phyloP scores from a whole-genome alignment of 37 sponge, comb jelly and placozoan genomes.

The Geodia barretti region DNA sequence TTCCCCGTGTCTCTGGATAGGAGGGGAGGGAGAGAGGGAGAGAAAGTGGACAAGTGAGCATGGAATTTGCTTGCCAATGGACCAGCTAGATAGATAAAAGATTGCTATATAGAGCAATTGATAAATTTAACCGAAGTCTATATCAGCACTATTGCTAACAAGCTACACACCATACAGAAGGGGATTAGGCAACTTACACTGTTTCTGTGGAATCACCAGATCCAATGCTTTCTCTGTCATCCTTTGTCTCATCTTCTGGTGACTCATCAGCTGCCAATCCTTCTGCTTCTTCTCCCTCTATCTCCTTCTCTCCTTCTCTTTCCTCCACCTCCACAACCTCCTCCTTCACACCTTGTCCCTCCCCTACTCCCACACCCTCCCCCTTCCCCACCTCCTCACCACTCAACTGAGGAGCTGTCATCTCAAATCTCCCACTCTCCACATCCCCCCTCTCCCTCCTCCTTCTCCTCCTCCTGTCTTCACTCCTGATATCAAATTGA shows the following conservation, averaged over 20 bases:
- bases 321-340: neutral
- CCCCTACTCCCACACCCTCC: neutral
- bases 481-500: neutral
- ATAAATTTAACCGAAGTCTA: no score
- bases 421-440: no score
- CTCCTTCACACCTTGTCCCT: neutral
- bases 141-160: no score
- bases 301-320: neutral
- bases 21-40: neutral
- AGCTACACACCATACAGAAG: no score
- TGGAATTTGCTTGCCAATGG: slow-evolving; percentile 2
- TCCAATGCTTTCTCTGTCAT: no score
- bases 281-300: neutral
- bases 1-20: slow-evolving; percentile 27
- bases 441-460: no score
- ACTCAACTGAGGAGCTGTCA: neutral
- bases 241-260: no score
- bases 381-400: neutral
- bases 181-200: no score
- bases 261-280: neutral
- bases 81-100: no score
- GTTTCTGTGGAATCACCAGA: no score
- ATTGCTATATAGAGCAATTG: no score
- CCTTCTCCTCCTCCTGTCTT: no score
- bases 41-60: neutral